phyloP scores from a whole-genome alignment of 2,888 invertebrate species.

The Apotomis turbidana region DNA sequence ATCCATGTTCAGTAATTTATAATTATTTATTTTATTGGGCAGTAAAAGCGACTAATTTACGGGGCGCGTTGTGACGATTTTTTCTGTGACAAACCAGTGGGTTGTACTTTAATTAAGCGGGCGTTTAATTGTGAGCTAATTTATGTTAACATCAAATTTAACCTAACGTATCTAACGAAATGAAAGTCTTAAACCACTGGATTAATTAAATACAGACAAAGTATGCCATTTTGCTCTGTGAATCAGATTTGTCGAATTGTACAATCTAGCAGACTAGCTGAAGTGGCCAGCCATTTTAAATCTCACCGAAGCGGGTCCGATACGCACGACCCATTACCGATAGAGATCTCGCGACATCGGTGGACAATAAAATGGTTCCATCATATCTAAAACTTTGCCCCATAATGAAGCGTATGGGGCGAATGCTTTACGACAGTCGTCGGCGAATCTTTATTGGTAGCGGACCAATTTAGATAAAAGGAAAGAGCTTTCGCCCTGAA shows the following conservation, averaged over 20 bases:
- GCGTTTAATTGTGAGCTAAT: not conserved
- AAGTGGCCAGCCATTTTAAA: conserved; percentile 60
- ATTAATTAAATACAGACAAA: not conserved
- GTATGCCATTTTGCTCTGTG: conserved; percentile 1
- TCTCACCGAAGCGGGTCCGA: conserved; percentile 54
- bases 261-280: conserved; percentile 56
- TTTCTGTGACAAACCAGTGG: conserved; percentile 14
- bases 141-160: conserved; percentile 22
- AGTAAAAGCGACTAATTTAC: conserved; percentile 40
- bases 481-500: conserved; percentile 81
- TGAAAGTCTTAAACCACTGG: not conserved
- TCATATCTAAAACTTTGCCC: conserved; percentile 83
- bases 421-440: conserved; percentile 82
- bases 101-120: conserved; percentile 11
- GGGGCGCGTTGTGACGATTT: conserved; percentile 13
- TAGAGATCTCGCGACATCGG: conserved; percentile 82
- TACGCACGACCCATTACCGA: conserved; percentile 76
- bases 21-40: conserved; percentile 44
- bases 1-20: conserved; percentile 50
- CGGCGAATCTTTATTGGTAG: conserved; percentile 83
- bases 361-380: conserved; percentile 83
- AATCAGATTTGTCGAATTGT: conserved; percentile 23
- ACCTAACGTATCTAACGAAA: conserved; percentile 6
- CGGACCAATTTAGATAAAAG: conserved; percentile 84
- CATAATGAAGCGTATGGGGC: conserved; percentile 84